A percentile compares a stretch with the other conserved stretches of the same genome.
These are phyloP conservation scores for Myotis pilosus DNA, from an alignment of 2,797 vertebrate genomes.

Conservation along the genomic window DNA sequence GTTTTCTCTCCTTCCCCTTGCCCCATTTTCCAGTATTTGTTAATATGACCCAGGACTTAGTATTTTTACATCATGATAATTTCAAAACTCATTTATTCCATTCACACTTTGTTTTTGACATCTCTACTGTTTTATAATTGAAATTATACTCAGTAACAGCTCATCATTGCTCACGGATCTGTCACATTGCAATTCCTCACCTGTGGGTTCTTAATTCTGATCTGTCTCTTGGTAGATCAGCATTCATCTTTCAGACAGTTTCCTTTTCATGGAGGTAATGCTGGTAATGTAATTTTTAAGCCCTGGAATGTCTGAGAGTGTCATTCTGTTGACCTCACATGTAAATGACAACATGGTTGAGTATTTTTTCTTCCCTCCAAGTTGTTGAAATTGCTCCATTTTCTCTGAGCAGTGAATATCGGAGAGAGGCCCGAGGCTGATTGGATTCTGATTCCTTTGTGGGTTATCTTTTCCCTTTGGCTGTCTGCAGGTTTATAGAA, in stretches of 20 bases:
- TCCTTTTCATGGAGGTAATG: background rate
- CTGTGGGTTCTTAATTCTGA: conserved; percentile 24
- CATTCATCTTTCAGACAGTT: background rate
- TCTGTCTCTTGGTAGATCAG: background rate
- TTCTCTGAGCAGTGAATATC: background rate
- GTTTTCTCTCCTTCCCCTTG: background rate
- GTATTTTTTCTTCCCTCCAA: conserved; percentile 7
- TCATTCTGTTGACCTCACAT: conserved; percentile 39
- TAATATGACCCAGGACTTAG: background rate
- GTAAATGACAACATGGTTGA: conserved; percentile 1
- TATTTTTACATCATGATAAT: conserved; percentile 17
- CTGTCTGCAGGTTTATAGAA: background rate
- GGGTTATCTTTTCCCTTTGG: conserved; percentile 17
- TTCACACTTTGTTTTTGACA: conserved; percentile 20
- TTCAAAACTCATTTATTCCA: conserved; percentile 16
- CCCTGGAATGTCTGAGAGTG: background rate
- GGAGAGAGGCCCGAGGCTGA: background rate
- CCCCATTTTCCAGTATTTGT: background rate
- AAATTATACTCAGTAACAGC: background rate
- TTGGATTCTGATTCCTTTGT: conserved; percentile 30
- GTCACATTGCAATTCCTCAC: background rate
- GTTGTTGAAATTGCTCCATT: background rate
- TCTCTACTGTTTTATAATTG: background rate
- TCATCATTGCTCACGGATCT: background rate
- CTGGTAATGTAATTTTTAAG: background rate